Base-by-base conservation (phyloP, 1,140 invertebrate genomes). In the Reticulitermes speratus region DNA sequence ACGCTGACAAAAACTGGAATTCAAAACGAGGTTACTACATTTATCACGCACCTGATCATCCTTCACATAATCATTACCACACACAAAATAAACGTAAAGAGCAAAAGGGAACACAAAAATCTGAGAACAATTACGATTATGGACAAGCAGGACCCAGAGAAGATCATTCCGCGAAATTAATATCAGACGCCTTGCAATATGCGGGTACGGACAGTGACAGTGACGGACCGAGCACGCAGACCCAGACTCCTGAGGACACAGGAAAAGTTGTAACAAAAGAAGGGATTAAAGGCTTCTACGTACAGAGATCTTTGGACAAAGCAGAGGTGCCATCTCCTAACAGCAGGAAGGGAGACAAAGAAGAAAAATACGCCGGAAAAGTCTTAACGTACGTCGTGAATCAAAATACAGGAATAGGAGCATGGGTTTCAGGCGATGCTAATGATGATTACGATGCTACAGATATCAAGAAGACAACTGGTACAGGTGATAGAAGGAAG, bases 311-410 rank as follows among this genome's bases (percentile, higher is more conserved):
- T 1, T 75, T 9, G 0, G 19, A 21, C 19, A 55, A 12, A 21
- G 5, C 9, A 55, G 2, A n/a, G n/a, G 5, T 25, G n/a, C 8
- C 65, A 9, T 6, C 25, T 75, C 0, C 65, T 25, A 9, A 30
- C n/a, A 75, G 65, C n/a, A 75, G n/a, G 6, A 75, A 14, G 14
- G 25, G n/a, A 75, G 25, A n/a, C n/a, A 30, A 30, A 2, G n/a
- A 75, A 14, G 65, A 75, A 6, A 75, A n/a, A 75, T n/a, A 25
- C 7, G 25, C 8, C n/a, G 65, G 8, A 7, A 75, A 75, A 16
- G 65, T 75, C n/a, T 75, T 75, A 30, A 75, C 65, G n/a, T 75
- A 75, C 65, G 65, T 75, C 8, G 65, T 75, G n/a, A 30, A 75
- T 75, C 65, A 75, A 14, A 75, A 75, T 12, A 75, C 65, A 75